Conservation (phyloP, 23 tunicate genomes). For the Botrylloides violaceus region DNA sequence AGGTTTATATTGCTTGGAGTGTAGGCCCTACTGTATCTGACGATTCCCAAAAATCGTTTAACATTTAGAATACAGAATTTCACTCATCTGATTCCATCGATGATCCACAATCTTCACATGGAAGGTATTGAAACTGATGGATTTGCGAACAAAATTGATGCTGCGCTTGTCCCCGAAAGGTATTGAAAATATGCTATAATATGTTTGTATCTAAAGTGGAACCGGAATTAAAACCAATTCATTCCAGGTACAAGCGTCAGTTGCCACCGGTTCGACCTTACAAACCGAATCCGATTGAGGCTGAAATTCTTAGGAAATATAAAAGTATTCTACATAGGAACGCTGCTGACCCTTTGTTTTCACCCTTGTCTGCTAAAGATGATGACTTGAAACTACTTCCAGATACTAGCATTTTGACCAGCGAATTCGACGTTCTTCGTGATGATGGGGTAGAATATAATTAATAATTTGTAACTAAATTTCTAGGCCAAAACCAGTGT, state of each 20-base stretch:
- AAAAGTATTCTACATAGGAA: background rate
- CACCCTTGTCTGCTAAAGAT: slow-evolving; percentile 54
- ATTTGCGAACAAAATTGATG: background rate
- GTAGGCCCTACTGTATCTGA: background rate
- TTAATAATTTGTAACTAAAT: background rate
- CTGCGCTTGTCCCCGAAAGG: slow-evolving; percentile 1
- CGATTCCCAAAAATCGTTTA: background rate
- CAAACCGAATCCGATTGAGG: background rate
- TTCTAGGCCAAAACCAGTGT: no score
- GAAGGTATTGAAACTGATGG: background rate
- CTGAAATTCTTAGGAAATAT: background rate
- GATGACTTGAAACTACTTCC: slow-evolving; percentile 27
- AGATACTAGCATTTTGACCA: slow-evolving; percentile 35
- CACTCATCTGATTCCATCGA: slow-evolving; percentile 6
- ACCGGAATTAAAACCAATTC: background rate
- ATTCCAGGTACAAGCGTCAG: slow-evolving; percentile 8
- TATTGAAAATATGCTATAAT: background rate
- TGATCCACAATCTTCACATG: slow-evolving; percentile 12
- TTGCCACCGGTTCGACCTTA: background rate
- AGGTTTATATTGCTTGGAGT: background rate
- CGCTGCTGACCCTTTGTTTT: slow-evolving; percentile 29
- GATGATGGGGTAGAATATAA: slow-evolving; percentile 71
- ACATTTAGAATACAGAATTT: slow-evolving; percentile 1
- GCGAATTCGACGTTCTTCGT: slow-evolving; percentile 65
- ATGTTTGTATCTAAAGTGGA: background rate